Evolutionary conservation across 2,888 invertebrate genomes (phyloP).

Genomic region (Pammene fasciana): DNA sequence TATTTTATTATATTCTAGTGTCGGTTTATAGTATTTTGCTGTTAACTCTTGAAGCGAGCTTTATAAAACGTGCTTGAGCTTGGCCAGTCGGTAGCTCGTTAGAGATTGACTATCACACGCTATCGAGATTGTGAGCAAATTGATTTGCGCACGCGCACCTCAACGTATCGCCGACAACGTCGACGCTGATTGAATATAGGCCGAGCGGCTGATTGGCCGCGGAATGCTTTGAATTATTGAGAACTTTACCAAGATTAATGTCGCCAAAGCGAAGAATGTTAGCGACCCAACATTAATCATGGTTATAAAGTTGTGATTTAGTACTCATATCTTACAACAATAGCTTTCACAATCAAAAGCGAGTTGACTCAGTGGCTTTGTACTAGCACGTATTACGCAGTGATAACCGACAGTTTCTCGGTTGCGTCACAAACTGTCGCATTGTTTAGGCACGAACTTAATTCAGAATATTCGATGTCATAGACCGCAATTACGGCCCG

Average conservation of each 20-base stretch:
- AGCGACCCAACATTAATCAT: constrained; percentile 32
- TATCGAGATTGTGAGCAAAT: constrained; percentile 45
- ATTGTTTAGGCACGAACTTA: constrained; percentile 54
- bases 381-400: constrained; percentile 31
- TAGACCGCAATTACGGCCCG: constrained; percentile 60
- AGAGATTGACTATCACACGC: constrained; percentile 46
- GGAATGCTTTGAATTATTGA: constrained; percentile 45
- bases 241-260: constrained; percentile 38
- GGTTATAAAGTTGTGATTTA: constrained; percentile 39
- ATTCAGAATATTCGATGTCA: constrained; percentile 58
- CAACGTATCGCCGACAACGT: constrained; percentile 63
- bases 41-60: constrained; percentile 25
- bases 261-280: constrained; percentile 35
- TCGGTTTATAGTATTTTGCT: constrained; percentile 15
- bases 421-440: constrained; percentile 43
- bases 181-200: constrained; percentile 60
- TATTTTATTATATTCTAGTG: constrained; percentile 25
- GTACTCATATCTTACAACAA: constrained; percentile 36
- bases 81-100: constrained; percentile 42
- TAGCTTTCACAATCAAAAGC: constrained; percentile 35
- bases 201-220: constrained; percentile 44
- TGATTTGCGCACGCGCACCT: constrained; percentile 65
- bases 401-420: constrained; percentile 28
- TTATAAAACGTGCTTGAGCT: constrained; percentile 27
- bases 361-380: constrained; percentile 22